Conservation (phyloP, 2,113 vertebrate species). For the Megaceryle torquata region DNA sequence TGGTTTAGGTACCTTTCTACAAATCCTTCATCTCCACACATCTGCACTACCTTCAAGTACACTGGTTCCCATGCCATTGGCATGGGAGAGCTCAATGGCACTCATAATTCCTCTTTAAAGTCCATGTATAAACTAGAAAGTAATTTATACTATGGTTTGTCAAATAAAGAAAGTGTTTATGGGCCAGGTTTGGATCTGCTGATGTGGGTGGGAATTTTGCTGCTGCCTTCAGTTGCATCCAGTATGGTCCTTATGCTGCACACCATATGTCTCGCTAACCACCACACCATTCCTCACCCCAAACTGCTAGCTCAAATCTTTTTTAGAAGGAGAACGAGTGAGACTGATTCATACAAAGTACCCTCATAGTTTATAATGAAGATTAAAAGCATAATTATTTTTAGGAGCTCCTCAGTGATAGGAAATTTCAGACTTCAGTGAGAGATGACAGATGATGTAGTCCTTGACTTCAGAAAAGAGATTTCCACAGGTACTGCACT, state of each 20-base stretch:
- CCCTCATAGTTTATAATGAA: constrained; percentile 10
- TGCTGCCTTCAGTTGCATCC: constrained; percentile 30
- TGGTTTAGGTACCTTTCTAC: background rate
- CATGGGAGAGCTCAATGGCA: background rate
- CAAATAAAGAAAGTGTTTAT: constrained; percentile 37
- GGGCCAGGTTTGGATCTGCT: background rate
- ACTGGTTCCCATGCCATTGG: background rate
- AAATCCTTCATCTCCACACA: background rate
- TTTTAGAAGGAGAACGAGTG: background rate
- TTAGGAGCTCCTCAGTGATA: background rate
- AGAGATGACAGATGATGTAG: background rate
- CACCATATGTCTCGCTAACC: constrained; percentile 45
- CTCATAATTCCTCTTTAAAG: background rate
- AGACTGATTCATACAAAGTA: constrained; percentile 6
- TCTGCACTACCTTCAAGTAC: background rate
- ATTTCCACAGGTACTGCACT: constrained; percentile 11
- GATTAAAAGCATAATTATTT: constrained; percentile 20
- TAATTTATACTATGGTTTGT: background rate
- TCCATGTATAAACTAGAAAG: background rate
- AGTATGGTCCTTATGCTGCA: constrained; percentile 45
- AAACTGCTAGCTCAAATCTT: constrained; percentile 18
- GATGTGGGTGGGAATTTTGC: constrained; percentile 40
- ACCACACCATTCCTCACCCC: constrained; percentile 35
- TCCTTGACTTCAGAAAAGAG: background rate
- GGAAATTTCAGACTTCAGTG: background rate